These are phyloP conservation scores for Acheta domesticus DNA, from an alignment of 2,888 invertebrate genomes.

Conservation along the genomic window DNA sequence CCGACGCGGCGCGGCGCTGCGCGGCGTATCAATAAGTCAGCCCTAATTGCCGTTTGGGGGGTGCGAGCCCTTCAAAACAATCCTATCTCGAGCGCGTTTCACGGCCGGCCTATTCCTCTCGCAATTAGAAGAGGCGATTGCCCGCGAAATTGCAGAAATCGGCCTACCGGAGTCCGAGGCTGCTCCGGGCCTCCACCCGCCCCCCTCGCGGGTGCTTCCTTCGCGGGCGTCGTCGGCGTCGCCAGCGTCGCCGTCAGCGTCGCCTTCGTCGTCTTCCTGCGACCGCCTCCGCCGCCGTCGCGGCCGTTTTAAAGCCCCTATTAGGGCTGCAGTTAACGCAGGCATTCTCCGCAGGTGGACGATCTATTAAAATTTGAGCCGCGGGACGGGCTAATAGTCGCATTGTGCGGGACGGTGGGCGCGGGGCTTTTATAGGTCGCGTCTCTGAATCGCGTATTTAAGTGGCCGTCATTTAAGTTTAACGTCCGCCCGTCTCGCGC, in stretches of 20 bases:
- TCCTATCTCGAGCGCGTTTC: too few species aligned
- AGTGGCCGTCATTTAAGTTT: neutral
- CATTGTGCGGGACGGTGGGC: neutral
- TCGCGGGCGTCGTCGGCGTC: neutral
- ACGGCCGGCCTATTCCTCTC: neutral
- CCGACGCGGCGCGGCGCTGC: too few species aligned
- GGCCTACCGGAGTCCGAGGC: neutral
- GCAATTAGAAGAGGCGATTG: neutral
- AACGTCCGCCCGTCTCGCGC: neutral
- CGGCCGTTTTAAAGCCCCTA: slow-evolving; percentile 5
- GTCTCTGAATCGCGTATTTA: slow-evolving; percentile 9
- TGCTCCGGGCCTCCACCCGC: neutral
- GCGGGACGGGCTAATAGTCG: neutral
- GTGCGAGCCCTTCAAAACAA: too few species aligned
- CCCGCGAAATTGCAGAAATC: neutral
- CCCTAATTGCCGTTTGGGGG: too few species aligned
- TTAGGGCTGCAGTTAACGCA: neutral
- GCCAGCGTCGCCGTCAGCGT: neutral
- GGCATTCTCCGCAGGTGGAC: slow-evolving; percentile 8
- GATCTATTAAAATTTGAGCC: slow-evolving; percentile 3
- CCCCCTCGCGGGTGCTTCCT: neutral
- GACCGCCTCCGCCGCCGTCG: neutral
- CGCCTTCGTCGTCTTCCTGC: neutral
- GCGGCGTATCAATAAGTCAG: too few species aligned
- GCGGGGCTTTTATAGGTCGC: neutral